Base-by-base conservation (phyloP, 92 coral and sea anemone species). In the Palythoa heliodiscus region DNA sequence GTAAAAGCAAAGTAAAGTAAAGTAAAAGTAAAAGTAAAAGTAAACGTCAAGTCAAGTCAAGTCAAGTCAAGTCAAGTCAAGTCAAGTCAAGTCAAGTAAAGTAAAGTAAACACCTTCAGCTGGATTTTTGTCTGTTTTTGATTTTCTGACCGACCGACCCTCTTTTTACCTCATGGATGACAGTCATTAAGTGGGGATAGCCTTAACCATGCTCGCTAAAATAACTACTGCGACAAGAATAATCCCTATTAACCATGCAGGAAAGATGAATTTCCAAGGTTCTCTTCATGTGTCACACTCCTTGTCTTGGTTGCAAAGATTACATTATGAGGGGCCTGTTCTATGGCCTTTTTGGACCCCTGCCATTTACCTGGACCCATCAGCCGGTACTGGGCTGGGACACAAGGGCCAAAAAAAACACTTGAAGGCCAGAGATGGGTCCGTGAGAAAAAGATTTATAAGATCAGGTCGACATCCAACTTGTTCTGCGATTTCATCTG, bases 301-400 rank as follows among this genome's bases (percentile, higher is more conserved):
- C 81, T 76, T 25, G 81, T 76, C 43, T 76, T 52, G 64, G 43
- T 76, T 52, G 81, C 81, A 24, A 24, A 52, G 50, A 76, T 76
- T 40, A 76, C 48, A 15, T 76, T 76, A 53, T 53, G 40, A 20
- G 64, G 81, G 10, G 66, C 81, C 67, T 76, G 67, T 77, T 85
- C 91, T 22, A 96, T 96, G 53, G 89, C 89, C 14, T 88, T 88
- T 82, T 91, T 94, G 22, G 98, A 98, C 57, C 92, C 98, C 73
- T 86, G 20, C 95, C 95, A 95, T 69, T 92, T 39, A 48, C 95
- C 93, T 20, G 95, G 96, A 20, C 98, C 98, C 71, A 91, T 74
- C 67, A 96, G 85, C 55, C 98, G 92, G 83, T 89, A 96, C 76
- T 96, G 98, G 2, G 98, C 95, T 47, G 98, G 95, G 6, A 96